Base-by-base conservation (phyloP, 2,797 vertebrate genomes). In the Dallia pectoralis region DNA sequence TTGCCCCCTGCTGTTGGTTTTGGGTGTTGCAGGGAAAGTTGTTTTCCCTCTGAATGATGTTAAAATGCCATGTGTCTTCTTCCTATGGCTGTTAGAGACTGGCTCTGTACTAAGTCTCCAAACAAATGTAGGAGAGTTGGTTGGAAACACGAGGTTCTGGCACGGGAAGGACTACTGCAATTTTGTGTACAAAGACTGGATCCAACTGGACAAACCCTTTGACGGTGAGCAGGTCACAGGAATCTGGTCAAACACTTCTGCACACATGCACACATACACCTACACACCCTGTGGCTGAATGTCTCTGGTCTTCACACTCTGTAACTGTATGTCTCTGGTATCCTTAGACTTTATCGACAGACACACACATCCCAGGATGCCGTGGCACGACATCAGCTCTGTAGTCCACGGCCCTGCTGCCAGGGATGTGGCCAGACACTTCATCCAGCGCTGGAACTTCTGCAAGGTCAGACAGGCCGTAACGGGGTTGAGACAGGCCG, bases 401-500 rank as follows among this genome's bases (percentile, higher is more conserved):
- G 96, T 89, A 69, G 97, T 99, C 48, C 97, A 99, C 0, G 97
- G 97, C 56, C 95, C 89, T 80, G 97, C 97, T 0, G 97, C 97
- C 0, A 92, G 97, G 0, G 97, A 98, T 0, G 90, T 98, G 19
- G 97, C 97, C 0, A 89, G 97, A 3, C 97, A 99, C 81, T 99
- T 99, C 73, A 99, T 99, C 87, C 97, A 99, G 82, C 94, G 97
- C 67, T 99, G 97, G 97, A 99, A 99, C 82, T 99, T 99, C 89
- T 96, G 95, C 0, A 98, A 98, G 96, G 97, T 98, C 27, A 77
- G 81, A 72, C 25, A 77, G 47, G n/a, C 25, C 56, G 22, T 69
- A 9, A 18, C n/a, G 22, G n/a, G 51, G n/a, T n/a, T n/a, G n/a
- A 77, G 81, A 72, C 25, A 77, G 47, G n/a, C 25, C 56, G 22